Evolutionary conservation across 2,113 vertebrate genomes (phyloP).

Genomic region (Tinamus guttatus): DNA sequence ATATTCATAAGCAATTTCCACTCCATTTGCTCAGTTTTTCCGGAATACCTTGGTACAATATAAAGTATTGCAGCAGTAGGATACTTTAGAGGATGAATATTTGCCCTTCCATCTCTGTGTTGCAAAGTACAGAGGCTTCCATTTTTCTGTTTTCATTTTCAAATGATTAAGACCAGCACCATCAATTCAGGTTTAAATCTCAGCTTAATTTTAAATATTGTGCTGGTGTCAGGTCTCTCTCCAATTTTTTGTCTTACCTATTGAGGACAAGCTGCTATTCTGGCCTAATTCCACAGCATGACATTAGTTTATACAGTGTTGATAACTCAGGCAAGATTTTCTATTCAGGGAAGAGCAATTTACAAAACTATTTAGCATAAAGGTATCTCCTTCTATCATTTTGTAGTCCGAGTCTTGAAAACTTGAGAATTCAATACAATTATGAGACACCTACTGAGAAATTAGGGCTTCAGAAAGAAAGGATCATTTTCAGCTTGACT

Average conservation of each 20-base stretch:
- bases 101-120: not conserved
- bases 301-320: not conserved
- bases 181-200: not conserved
- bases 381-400: not conserved
- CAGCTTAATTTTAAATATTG: not conserved
- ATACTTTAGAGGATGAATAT: not conserved
- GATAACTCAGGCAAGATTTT: not conserved
- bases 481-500: not conserved
- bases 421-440: not conserved
- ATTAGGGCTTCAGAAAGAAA: not conserved
- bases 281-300: not conserved
- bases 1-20: constrained; percentile 61
- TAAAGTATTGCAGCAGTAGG: not conserved
- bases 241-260: not conserved
- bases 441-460: not conserved
- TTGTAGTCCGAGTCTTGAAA: not conserved
- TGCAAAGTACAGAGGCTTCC: not conserved
- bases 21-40: constrained; percentile 44
- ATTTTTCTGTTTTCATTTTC: not conserved
- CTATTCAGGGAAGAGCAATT: not conserved
- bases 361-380: not conserved
- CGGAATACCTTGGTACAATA: constrained; percentile 27
- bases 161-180: not conserved
- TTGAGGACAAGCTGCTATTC: not conserved
- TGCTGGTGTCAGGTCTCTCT: not conserved